phyloP scores from a whole-genome alignment of 1,140 invertebrate species.

The Hirudo medicinalis region DNA sequence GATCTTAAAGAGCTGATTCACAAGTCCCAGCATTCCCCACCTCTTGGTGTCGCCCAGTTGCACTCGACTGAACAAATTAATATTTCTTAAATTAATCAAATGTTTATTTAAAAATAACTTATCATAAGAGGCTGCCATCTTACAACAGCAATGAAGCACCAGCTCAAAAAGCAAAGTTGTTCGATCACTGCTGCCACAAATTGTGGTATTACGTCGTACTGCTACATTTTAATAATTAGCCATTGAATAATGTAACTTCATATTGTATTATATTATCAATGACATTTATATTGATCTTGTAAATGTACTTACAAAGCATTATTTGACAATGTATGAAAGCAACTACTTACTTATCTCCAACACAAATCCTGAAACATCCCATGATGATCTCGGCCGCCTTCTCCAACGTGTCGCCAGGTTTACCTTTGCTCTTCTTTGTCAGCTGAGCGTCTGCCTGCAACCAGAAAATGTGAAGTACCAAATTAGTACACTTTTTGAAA shows the following conservation, averaged over 20 bases:
- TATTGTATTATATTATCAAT: too few species aligned
- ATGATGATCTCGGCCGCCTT: conserved; percentile 87
- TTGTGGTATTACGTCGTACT: too few species aligned
- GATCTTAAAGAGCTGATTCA: conserved; percentile 93
- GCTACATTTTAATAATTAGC: too few species aligned
- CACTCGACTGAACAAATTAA: conserved; percentile 47
- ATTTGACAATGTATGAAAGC: too few species aligned
- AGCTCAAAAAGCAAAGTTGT: background rate
- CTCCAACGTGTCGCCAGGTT: conserved; percentile 63
- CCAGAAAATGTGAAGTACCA: background rate
- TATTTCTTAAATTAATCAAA: conserved; percentile 2
- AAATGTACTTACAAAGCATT: too few species aligned
- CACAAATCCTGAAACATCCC: conserved; percentile 85
- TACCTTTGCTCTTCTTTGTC: conserved; percentile 36
- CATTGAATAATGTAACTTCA: too few species aligned
- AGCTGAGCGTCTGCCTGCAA: conserved; percentile 51
- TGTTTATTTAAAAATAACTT: background rate
- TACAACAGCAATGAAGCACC: background rate
- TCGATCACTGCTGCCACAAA: too few species aligned
- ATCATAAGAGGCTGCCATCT: too few species aligned
- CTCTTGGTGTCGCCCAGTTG: conserved; percentile 79
- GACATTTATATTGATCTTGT: too few species aligned
- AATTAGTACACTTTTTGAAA: background rate
- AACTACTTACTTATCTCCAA: conserved; percentile 71
- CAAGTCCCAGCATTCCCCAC: conserved; percentile 84